A percentile compares a stretch with the other conserved stretches of the same genome.
phyloP scores from a whole-genome alignment of 1,140 invertebrate genomes.

The Drosophila azteca region DNA sequence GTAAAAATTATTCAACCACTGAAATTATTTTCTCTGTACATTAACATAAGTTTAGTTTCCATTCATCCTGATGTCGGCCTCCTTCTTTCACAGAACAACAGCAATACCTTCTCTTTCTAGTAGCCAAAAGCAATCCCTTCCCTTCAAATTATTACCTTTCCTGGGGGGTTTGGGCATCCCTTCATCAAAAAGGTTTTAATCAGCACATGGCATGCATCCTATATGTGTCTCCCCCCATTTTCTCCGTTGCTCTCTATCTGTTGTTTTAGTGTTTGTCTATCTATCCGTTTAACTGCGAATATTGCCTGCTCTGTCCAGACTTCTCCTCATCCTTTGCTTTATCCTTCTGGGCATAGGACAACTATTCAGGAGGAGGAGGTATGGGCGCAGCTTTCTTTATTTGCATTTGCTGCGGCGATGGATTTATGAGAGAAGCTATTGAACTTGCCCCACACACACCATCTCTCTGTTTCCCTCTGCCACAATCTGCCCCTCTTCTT shows the following conservation, averaged over 20 bases:
- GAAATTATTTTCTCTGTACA: no score
- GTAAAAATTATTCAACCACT: no score
- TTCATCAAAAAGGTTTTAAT: conserved; percentile 30
- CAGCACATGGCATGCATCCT: conserved; percentile 35
- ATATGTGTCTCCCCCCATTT: conserved; percentile 3
- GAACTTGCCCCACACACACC: conserved; percentile 37
- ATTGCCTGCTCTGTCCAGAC: conserved; percentile 38
- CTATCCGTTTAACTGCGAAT: conserved; percentile 48
- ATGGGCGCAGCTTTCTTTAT: conserved; percentile 52
- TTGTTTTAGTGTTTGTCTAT: conserved; percentile 40
- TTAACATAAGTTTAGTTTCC: no score
- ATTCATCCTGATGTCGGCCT: no score
- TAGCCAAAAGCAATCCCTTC: background rate
- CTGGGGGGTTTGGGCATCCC: conserved; percentile 4
- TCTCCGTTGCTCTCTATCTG: conserved; percentile 5
- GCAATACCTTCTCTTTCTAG: no score
- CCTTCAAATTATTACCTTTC: background rate
- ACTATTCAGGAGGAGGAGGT: no score
- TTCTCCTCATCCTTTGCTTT: conserved; percentile 12
- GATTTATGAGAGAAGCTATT: conserved; percentile 70
- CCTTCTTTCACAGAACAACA: no score
- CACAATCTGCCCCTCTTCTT: conserved; percentile 23
- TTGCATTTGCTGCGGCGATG: conserved; percentile 71
- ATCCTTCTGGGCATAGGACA: conserved; percentile 7
- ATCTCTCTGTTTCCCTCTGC: conserved; percentile 14